phyloP scores from a whole-genome alignment of 2,113 vertebrate genomes.

The Saimiri boliviensis region DNA sequence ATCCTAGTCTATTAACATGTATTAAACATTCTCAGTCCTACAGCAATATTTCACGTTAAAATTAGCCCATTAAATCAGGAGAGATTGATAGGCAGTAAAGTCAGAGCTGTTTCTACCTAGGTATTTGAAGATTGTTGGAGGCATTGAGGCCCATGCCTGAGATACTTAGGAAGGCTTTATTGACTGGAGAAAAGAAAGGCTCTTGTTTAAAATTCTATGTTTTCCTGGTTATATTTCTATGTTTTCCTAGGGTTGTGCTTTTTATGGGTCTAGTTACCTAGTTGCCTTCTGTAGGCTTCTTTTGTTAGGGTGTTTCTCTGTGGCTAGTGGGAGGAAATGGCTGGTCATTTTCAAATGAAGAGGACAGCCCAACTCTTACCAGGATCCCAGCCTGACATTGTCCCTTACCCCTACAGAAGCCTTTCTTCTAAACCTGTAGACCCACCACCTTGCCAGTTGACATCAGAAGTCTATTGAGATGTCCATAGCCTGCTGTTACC shows the following conservation, averaged over 20 bases:
- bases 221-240: conserved; percentile 22
- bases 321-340: conserved; percentile 18
- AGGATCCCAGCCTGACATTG: background rate
- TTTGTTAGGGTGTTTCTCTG: conserved; percentile 26
- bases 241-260: conserved; percentile 34
- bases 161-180: background rate
- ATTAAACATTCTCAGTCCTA: conserved; percentile 29
- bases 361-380: conserved; percentile 22
- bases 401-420: background rate
- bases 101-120: background rate
- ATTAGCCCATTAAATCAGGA: background rate
- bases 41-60: conserved; percentile 4
- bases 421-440: background rate
- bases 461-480: background rate
- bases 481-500: background rate
- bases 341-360: conserved; percentile 38
- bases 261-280: conserved; percentile 12
- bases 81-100: conserved; percentile 22
- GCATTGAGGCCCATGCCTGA: background rate
- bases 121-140: conserved; percentile 29
- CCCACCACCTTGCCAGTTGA: background rate
- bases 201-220: conserved; percentile 28
- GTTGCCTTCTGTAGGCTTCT: conserved; percentile 12
- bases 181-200: background rate
- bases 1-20: background rate